Conservation (phyloP, 2,888 invertebrate genomes). For the Rhagonycha lutea region DNA sequence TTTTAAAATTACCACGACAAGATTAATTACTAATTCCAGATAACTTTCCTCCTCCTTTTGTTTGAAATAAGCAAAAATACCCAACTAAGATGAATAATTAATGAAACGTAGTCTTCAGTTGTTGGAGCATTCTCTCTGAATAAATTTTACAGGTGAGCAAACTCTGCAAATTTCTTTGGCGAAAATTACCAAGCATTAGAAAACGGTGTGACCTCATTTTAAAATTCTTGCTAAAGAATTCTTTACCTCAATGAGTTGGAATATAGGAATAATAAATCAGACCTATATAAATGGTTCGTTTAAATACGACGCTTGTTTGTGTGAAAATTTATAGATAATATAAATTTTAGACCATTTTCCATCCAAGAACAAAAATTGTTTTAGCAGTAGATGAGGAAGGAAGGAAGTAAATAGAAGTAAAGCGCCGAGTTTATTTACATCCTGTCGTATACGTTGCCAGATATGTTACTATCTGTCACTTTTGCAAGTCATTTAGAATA, state of each 20-base stretch:
- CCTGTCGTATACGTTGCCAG: neutral
- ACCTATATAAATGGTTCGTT: slow-evolving; percentile 33
- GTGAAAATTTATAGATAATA: slow-evolving; percentile 34
- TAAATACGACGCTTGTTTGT: slow-evolving; percentile 35
- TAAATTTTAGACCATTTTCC: slow-evolving; percentile 32
- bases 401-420: neutral
- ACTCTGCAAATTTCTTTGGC: neutral
- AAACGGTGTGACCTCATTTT: slow-evolving; percentile 26
- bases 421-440: neutral
- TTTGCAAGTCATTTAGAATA: neutral
- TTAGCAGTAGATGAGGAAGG: neutral
- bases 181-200: slow-evolving; percentile 6
- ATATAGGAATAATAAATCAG: slow-evolving; percentile 29
- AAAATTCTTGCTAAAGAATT: slow-evolving; percentile 28
- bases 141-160: slow-evolving; percentile 3
- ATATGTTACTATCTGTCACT: neutral
- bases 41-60: neutral
- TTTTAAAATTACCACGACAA: neutral
- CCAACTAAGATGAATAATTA: neutral
- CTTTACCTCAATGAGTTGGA: slow-evolving; percentile 31
- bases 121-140: neutral
- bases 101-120: neutral
- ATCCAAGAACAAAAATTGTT: slow-evolving; percentile 13
- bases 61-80: neutral
- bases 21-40: neutral